Base-by-base conservation (phyloP, 2,113 vertebrate species). In the Xenotilapia flavipinnis region DNA sequence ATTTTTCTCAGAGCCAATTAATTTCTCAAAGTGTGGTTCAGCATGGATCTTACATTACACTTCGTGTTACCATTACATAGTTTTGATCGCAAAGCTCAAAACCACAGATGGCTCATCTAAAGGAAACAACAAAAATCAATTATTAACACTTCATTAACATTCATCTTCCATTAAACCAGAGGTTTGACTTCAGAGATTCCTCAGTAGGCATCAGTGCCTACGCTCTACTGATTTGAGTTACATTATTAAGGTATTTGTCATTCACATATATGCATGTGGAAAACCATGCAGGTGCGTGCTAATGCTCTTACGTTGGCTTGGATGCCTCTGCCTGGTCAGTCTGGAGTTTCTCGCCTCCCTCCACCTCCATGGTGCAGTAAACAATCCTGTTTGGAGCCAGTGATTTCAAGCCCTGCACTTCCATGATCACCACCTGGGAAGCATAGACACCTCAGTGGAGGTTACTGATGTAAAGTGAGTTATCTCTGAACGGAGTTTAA, bases 341-440 rank as follows among this genome's bases (percentile, higher is more conserved):
- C 94, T 99, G 99, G 56, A 99, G 97, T 23, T 99, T 99, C 95
- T 99, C 97, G 49, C 99, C 99, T 26, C 99, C 99, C 94, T 99
- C 99, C 2, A 99, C 99, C 90, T 99, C 99, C 99, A 99, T 99
- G 21, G 99, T 99, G 92, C 99, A 99, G 93, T 99, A 99, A 2
- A 99, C 99, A 15, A 99, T 99, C 89, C 99, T 98, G 93, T 99
- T 99, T 4, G 99, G 98, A 85, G 99, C 99, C 95, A 99, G 94
- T 1, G 99, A 99, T 94, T 99, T 99, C 88, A 99, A 96, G 33
- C 99, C 99, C 92, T 97, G 97, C 85, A 99, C 99, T 93, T 99
- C 99, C 98, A 99, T 99, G 94, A 99, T 99, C 92, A 99, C 99
- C 91, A 99, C 98, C 99, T 99, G 81, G 83, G 82, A 85, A 91